phyloP scores from a whole-genome alignment of 2,888 invertebrate genomes.

The Ophion obscuratus region DNA sequence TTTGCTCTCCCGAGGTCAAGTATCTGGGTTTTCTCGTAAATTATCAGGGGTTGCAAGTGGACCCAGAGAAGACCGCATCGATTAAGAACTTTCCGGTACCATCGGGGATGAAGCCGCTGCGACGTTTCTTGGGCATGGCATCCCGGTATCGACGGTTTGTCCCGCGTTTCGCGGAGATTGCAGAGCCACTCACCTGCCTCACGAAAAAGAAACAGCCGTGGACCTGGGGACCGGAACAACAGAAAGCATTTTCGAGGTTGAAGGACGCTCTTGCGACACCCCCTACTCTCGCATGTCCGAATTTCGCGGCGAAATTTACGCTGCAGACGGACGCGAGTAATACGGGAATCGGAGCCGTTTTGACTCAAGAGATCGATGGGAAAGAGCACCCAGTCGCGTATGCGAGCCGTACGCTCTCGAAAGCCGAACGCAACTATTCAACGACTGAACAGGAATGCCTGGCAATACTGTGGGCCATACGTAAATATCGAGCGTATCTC shows the following conservation, averaged over 20 bases:
- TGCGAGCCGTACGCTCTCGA: slow-evolving; percentile 53
- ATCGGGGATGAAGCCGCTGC: background rate
- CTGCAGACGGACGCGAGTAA: slow-evolving; percentile 62
- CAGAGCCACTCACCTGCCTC: background rate
- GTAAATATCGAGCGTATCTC: slow-evolving; percentile 42
- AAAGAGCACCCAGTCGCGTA: slow-evolving; percentile 54
- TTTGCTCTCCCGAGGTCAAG: slow-evolving; percentile 63
- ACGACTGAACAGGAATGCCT: slow-evolving; percentile 41
- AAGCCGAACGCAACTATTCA: slow-evolving; percentile 51
- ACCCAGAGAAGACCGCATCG: background rate
- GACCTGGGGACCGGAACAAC: background rate
- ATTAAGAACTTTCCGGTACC: too few relatives aligned
- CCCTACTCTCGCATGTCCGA: slow-evolving; percentile 63
- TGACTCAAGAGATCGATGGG: slow-evolving; percentile 8
- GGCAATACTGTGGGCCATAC: slow-evolving; percentile 16
- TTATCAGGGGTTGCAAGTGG: background rate
- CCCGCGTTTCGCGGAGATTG: background rate
- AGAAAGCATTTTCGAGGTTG: slow-evolving; percentile 41
- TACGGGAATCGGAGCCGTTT: slow-evolving; percentile 25
- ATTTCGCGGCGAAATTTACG: slow-evolving; percentile 62
- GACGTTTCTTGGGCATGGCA: slow-evolving; percentile 24
- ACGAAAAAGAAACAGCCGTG: slow-evolving; percentile 8
- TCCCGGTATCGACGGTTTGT: slow-evolving; percentile 28
- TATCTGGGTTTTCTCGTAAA: slow-evolving; percentile 73
- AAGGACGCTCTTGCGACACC: slow-evolving; percentile 51